Base-by-base conservation (phyloP, 1,140 invertebrate genomes). In the Orchesella cincta region DNA sequence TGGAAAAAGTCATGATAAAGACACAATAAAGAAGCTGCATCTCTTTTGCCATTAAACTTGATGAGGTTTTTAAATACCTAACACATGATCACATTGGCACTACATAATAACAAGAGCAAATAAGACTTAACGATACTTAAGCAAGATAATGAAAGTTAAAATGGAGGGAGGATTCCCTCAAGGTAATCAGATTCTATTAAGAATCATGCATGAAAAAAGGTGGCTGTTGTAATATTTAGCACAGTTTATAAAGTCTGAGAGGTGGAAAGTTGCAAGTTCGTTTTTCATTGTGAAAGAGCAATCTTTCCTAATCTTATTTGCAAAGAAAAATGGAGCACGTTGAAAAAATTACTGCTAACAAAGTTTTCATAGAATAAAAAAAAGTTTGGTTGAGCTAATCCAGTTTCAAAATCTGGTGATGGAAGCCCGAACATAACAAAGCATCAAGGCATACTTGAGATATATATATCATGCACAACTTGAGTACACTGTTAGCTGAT, bases 251-350 rank as follows among this genome's bases (percentile, higher is more conserved):
- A n/a, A n/a, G n/a, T n/a, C 39, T 46, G 39, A 46, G 18, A 46
- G 5, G 39, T 46, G 39, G 39, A 46, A 46, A 46, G 39, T 46
- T 46, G 39, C n/a, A n/a, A n/a, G 39, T 46, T 46, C 18, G 5
- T 46, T 18, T 46, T 46, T 46, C 39, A 46, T 18, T 5, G 39
- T 18, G 18, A 46, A 46, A 46, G 18, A 46, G 5, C 18, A 46
- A 46, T 46, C 39, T 46, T 5, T 46, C 39, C 18, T 46, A 18
- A 46, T 8, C 39, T 46, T 46, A 46, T 46, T 46, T 46, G 39
- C 26, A 57, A 23, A 26, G 14, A 57, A 57, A 57, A 57, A 57
- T 57, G 23, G 54, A 57, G 54, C 54, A 57, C 54, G 54, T n/a
- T n/a, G n/a, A n/a, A n/a, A n/a, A 57, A 12, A 57, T 5, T 46